Percentiles rank a stretch among this genome's conserved stretches.
These are phyloP conservation scores for Gouania willdenowi DNA, from an alignment of 2,797 vertebrate genomes.

Conservation along the genomic window DNA sequence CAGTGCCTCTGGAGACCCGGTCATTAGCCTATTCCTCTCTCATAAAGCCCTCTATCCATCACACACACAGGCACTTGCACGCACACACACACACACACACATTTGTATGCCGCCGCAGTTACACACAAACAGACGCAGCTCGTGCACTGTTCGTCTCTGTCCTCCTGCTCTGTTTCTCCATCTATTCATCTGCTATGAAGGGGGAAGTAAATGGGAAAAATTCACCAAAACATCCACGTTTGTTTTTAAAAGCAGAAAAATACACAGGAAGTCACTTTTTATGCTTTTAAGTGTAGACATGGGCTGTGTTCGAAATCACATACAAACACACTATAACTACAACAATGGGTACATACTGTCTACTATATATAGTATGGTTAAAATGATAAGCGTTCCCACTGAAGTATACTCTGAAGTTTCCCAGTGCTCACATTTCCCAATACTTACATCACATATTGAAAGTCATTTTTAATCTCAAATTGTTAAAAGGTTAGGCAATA, in stretches of 20 bases:
- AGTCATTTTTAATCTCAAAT: too few relatives aligned
- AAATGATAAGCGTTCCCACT: too few relatives aligned
- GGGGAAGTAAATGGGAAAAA: slow-evolving; percentile 28
- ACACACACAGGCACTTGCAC: slow-evolving; percentile 54
- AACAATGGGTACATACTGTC: too few relatives aligned
- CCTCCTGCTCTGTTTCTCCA: slow-evolving; percentile 16
- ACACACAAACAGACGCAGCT: slow-evolving; percentile 20
- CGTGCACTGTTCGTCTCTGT: slow-evolving; percentile 15
- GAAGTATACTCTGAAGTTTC: too few relatives aligned
- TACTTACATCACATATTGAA: too few relatives aligned
- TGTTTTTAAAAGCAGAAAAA: slow-evolving; percentile 48
- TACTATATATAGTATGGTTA: too few relatives aligned
- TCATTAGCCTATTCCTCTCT: slow-evolving; percentile 63
- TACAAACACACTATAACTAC: background rate
- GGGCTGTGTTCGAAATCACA: slow-evolving; percentile 2
- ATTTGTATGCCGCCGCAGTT: slow-evolving; percentile 49
- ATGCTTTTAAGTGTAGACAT: too few relatives aligned
- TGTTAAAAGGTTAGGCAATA: too few relatives aligned
- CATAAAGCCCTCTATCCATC: slow-evolving; percentile 72
- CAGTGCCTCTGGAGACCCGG: slow-evolving; percentile 49
- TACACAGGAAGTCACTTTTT: too few relatives aligned
- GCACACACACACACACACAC: slow-evolving; percentile 52
- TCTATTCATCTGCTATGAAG: slow-evolving; percentile 25
- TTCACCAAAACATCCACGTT: slow-evolving; percentile 62
- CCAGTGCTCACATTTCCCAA: too few relatives aligned